Percentiles rank a stretch among this genome's conserved stretches.
Conservation (phyloP, 2,113 vertebrate genomes). For the Monopterus albus region DNA sequence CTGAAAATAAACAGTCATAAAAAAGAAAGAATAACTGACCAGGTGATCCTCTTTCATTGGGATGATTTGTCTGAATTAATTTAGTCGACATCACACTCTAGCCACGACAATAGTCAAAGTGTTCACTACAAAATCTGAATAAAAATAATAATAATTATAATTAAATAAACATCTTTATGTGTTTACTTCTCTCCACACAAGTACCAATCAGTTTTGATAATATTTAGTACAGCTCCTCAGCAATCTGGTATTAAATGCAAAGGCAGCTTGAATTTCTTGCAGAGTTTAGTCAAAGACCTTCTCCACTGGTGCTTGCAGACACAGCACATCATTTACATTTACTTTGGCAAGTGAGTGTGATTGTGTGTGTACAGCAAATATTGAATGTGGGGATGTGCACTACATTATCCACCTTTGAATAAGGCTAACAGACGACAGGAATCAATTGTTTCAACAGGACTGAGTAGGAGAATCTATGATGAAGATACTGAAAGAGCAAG, state of each 20-base stretch:
- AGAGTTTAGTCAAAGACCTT: slow-evolving; percentile 30
- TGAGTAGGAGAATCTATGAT: background rate
- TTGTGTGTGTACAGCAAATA: slow-evolving; percentile 38
- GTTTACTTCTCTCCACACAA: no score
- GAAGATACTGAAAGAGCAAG: background rate
- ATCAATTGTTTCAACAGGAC: slow-evolving; percentile 5
- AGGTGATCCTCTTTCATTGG: no score
- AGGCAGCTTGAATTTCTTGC: background rate
- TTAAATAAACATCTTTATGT: no score
- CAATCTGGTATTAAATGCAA: slow-evolving; percentile 11
- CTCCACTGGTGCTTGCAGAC: slow-evolving; percentile 17
- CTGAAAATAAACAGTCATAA: no score
- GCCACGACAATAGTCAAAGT: no score
- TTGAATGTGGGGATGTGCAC: background rate
- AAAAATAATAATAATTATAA: no score
- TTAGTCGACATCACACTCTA: no score
- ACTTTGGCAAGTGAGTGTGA: slow-evolving; percentile 52
- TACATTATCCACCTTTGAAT: slow-evolving; percentile 24
- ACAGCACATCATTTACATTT: slow-evolving; percentile 47
- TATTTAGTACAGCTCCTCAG: background rate
- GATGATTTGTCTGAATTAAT: no score
- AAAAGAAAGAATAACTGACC: no score
- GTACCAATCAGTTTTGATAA: no score
- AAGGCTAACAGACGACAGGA: background rate
- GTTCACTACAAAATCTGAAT: background rate